Conservation (phyloP, 1,140 invertebrate species). For the Halotydeus destructor region DNA sequence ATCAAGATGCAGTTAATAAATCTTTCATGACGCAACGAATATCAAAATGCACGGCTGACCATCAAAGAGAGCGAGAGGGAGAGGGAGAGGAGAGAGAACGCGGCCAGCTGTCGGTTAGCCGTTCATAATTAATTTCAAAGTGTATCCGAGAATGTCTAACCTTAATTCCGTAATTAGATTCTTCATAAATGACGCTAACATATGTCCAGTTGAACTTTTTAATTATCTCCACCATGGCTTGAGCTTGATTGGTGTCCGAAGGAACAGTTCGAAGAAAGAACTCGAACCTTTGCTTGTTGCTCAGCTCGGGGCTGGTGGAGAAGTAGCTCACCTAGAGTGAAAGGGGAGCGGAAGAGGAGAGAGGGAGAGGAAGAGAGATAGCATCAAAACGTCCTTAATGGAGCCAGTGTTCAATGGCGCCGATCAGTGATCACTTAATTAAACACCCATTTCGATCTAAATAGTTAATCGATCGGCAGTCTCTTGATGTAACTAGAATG, state of each 20-base stretch:
- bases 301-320: slow-evolving; percentile 79
- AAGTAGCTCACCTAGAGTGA: slow-evolving; percentile 72
- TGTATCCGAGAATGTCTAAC: slow-evolving; percentile 30
- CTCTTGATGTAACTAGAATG: neutral
- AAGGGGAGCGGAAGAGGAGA: slow-evolving; percentile 8
- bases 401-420: neutral
- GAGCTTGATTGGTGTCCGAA: slow-evolving; percentile 79
- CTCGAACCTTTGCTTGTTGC: slow-evolving; percentile 83
- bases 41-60: no score
- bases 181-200: slow-evolving; percentile 84
- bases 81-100: neutral
- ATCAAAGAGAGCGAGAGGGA: neutral
- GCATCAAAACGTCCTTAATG: neutral
- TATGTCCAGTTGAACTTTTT: slow-evolving; percentile 69
- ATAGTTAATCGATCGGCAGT: no score
- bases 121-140: no score
- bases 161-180: slow-evolving; percentile 89
- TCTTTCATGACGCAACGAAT: no score
- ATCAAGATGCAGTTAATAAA: no score
- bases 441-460: no score
- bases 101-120: no score
- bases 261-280: slow-evolving; percentile 86
- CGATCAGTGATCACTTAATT: no score
- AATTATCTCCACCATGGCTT: slow-evolving; percentile 88
- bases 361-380: slow-evolving; percentile 8